A percentile compares a stretch with the other conserved stretches of the same genome.
Evolutionary conservation across 2,888 invertebrate species (phyloP).

Genomic region (Dolichopus griseipennis): DNA sequence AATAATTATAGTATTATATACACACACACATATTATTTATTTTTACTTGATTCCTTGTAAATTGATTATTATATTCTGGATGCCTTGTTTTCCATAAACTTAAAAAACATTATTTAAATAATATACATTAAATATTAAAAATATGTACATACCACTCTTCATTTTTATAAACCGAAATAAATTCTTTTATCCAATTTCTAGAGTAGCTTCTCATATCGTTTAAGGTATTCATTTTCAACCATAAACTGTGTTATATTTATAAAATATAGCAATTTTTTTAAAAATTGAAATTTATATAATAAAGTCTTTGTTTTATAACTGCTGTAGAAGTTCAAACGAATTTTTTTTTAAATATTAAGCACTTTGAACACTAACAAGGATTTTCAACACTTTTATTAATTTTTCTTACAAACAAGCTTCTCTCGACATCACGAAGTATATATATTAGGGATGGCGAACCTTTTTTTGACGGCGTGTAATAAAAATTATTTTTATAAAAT

Average conservation of each 20-base stretch:
- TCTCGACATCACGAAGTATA: too few species aligned
- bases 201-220: slow-evolving; percentile 40
- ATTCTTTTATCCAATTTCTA: slow-evolving; percentile 40
- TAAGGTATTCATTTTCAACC: slow-evolving; percentile 28
- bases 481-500: background rate
- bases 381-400: too few species aligned
- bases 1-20: background rate
- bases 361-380: too few species aligned
- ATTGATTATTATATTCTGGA: slow-evolving; percentile 39
- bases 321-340: too few species aligned
- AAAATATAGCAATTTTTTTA: too few species aligned
- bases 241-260: too few species aligned
- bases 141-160: slow-evolving; percentile 34
- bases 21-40: background rate
- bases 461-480: too few species aligned
- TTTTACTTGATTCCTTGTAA: slow-evolving; percentile 13
- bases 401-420: too few species aligned
- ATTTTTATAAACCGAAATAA: slow-evolving; percentile 38
- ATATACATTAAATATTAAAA: background rate
- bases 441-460: too few species aligned
- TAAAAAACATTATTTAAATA: background rate
- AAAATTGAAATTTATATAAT: too few species aligned
- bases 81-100: slow-evolving; percentile 39
- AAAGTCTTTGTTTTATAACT: too few species aligned
- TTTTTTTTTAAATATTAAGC: too few species aligned